These are phyloP conservation scores for Calliopsis andreniformis DNA, from an alignment of 1,140 invertebrate species.

Conservation along the genomic window DNA sequence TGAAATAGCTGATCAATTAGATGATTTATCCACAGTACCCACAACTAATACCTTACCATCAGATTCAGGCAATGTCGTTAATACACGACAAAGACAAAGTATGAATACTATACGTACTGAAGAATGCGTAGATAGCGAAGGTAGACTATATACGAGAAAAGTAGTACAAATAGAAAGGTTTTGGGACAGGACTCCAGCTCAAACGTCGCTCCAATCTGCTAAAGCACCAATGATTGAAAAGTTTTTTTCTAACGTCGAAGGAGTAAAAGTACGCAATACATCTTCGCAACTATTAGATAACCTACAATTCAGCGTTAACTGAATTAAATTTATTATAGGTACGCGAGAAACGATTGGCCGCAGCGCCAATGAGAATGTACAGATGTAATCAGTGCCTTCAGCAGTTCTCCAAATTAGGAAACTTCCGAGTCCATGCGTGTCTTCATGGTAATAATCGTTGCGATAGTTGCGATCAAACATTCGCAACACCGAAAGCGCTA, in stretches of 20 bases:
- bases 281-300: background rate
- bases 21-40: constrained; percentile 58
- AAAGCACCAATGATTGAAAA: constrained; percentile 79
- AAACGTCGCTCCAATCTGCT: constrained; percentile 54
- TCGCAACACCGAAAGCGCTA: constrained; percentile 75
- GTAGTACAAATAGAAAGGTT: constrained; percentile 83
- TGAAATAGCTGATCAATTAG: constrained; percentile 79
- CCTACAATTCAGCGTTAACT: background rate
- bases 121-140: constrained; percentile 81
- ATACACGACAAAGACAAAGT: constrained; percentile 67
- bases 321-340: constrained; percentile 54
- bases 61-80: constrained; percentile 46
- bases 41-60: constrained; percentile 37
- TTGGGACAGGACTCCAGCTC: constrained; percentile 75
- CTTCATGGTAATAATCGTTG: constrained; percentile 75
- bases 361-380: constrained; percentile 68
- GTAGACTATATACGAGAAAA: constrained; percentile 81
- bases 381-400: constrained; percentile 77
- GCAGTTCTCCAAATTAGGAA: constrained; percentile 74
- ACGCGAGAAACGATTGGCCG: constrained; percentile 68
- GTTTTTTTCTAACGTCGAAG: constrained; percentile 79
- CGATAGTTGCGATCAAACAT: constrained; percentile 75
- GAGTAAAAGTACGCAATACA: constrained; percentile 70
- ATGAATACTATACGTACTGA: constrained; percentile 80
- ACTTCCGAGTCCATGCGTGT: constrained; percentile 76